Conservation (phyloP, 2,888 invertebrate species). For the Diarsia dahlii region DNA sequence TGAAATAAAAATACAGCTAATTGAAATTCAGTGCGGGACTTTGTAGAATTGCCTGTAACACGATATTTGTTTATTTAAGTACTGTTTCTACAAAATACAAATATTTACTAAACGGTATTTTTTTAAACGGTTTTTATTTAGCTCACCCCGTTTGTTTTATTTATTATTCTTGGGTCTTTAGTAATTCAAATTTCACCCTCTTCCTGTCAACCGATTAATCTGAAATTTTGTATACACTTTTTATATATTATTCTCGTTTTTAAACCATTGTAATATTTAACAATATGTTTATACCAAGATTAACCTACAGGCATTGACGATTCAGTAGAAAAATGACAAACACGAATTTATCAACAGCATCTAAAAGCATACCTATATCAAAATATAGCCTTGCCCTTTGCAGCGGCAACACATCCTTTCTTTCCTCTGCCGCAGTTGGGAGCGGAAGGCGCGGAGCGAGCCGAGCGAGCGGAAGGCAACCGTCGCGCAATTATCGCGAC, state of each 20-base stretch:
- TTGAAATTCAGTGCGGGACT: slow-evolving; percentile 9
- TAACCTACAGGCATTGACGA: background rate
- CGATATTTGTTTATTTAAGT: background rate
- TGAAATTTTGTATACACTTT: no score
- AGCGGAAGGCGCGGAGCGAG: slow-evolving; percentile 63
- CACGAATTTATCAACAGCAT: background rate
- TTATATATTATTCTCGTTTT: no score
- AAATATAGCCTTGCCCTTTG: slow-evolving; percentile 25
- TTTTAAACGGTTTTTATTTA: no score
- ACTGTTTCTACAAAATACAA: background rate
- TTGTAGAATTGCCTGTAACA: background rate
- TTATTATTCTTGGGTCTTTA: no score
- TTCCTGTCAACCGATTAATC: no score
- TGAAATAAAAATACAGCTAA: slow-evolving; percentile 11
- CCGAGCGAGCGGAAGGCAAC: slow-evolving; percentile 61
- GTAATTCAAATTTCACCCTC: no score
- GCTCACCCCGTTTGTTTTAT: no score
- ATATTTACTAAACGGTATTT: background rate
- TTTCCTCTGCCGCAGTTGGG: slow-evolving; percentile 42
- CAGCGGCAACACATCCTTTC: slow-evolving; percentile 45
- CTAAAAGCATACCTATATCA: background rate
- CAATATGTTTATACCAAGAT: background rate
- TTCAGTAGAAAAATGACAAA: background rate
- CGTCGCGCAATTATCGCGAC: slow-evolving; percentile 75
- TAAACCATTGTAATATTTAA: no score